A percentile compares a stretch with the other conserved stretches of the same genome.
These are phyloP conservation scores for Dromaius novaehollandiae DNA, from an alignment of 2,113 vertebrate species.

Conservation along the genomic window DNA sequence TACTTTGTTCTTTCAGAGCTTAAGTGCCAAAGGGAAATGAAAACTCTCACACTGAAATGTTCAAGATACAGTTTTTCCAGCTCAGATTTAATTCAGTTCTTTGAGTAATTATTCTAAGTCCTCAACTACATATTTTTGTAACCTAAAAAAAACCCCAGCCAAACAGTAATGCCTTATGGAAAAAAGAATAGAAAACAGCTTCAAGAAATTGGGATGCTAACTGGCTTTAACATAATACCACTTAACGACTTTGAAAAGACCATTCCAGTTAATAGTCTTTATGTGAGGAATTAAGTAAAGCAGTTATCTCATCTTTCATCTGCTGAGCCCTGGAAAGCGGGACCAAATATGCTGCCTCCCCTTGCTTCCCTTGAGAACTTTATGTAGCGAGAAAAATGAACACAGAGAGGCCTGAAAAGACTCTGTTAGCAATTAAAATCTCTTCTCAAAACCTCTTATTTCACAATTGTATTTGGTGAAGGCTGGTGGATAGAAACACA, in stretches of 20 bases:
- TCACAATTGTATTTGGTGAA: not conserved
- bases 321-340: not conserved
- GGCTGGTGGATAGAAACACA: not conserved
- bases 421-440: not conserved
- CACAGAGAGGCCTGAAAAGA: not conserved
- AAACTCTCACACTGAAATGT: not conserved
- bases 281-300: not conserved
- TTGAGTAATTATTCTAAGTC: not conserved
- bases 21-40: not conserved
- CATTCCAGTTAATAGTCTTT: not conserved
- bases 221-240: not conserved
- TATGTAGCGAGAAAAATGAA: not conserved
- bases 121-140: not conserved
- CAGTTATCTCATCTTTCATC: not conserved
- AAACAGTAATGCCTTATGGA: not conserved
- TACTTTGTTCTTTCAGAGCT: not conserved
- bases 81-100: not conserved
- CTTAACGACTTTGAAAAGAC: not conserved
- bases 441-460: not conserved
- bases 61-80: not conserved
- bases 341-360: not conserved
- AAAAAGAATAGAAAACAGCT: not conserved
- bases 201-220: not conserved
- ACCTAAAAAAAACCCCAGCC: not conserved
- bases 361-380: not conserved